Conservation (phyloP, 2,797 vertebrate genomes). For the Percopsis omiscomaycus region DNA sequence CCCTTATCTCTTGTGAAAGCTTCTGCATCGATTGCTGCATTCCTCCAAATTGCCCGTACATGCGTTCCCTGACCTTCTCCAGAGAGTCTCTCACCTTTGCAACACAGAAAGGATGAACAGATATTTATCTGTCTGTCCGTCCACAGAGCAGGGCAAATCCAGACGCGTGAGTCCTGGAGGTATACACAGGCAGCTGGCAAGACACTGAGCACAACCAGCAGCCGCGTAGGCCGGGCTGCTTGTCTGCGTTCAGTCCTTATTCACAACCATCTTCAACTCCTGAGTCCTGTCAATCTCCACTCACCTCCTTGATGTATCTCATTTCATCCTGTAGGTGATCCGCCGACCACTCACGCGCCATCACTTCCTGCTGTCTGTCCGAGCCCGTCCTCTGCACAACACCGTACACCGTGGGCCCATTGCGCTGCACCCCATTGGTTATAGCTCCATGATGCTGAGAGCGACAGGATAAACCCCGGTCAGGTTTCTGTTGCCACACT, state of each 20-base stretch:
- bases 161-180: neutral
- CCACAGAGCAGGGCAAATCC: conserved; percentile 4
- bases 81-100: conserved; percentile 93
- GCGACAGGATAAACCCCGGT: conserved; percentile 61
- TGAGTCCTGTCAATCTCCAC: conserved; percentile 40
- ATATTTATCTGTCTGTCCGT: conserved; percentile 2
- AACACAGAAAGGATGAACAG: conserved; percentile 16
- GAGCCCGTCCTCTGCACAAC: conserved; percentile 84
- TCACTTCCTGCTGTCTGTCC: conserved; percentile 88
- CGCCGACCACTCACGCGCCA: conserved; percentile 90
- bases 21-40: conserved; percentile 93
- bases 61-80: conserved; percentile 92
- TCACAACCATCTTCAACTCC: neutral
- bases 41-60: conserved; percentile 95
- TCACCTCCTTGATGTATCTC: conserved; percentile 96
- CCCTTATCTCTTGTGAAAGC: conserved; percentile 88
- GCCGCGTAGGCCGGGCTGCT: conserved; percentile 2
- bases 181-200: neutral
- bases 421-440: conserved; percentile 81
- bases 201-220: conserved; percentile 4
- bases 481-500: conserved; percentile 70
- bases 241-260: neutral
- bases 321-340: conserved; percentile 94
- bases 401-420: conserved; percentile 83
- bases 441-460: conserved; percentile 79